Percentiles rank a stretch among this genome's conserved stretches.
These are phyloP conservation scores for Noctua comes DNA, from an alignment of 2,888 invertebrate species.

Conservation along the genomic window DNA sequence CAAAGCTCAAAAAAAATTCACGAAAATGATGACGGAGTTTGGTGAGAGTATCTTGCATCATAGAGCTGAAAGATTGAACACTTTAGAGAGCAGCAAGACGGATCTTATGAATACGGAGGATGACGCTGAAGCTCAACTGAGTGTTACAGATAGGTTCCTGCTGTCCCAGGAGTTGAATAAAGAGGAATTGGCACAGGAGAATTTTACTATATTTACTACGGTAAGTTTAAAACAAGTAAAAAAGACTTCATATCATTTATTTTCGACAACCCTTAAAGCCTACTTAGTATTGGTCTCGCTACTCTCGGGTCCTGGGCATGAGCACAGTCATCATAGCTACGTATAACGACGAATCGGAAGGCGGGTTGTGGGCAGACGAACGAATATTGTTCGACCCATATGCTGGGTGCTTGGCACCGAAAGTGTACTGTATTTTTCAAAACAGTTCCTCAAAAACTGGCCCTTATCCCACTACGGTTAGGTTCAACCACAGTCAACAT, in stretches of 20 bases:
- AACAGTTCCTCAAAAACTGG: too few species aligned
- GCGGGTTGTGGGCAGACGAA: not conserved
- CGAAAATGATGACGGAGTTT: slow-evolving; percentile 66
- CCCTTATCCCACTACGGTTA: too few species aligned
- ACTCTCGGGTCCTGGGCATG: not conserved
- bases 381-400: too few species aligned
- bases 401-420: too few species aligned
- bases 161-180: slow-evolving; percentile 76
- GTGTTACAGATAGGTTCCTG: slow-evolving; percentile 83
- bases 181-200: slow-evolving; percentile 76
- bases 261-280: not conserved
- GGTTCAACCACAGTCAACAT: too few species aligned
- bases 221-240: slow-evolving; percentile 65
- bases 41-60: slow-evolving; percentile 67
- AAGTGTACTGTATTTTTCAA: too few species aligned
- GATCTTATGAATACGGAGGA: slow-evolving; percentile 71
- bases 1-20: slow-evolving; percentile 64
- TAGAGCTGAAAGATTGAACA: slow-evolving; percentile 70
- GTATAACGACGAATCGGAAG: not conserved
- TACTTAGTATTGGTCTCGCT: not conserved
- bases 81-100: slow-evolving; percentile 63
- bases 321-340: not conserved
- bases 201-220: slow-evolving; percentile 84
- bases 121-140: slow-evolving; percentile 75
- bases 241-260: too few species aligned